These are phyloP conservation scores for Thymelicus sylvestris DNA, from an alignment of 2,888 invertebrate genomes.

Conservation along the genomic window DNA sequence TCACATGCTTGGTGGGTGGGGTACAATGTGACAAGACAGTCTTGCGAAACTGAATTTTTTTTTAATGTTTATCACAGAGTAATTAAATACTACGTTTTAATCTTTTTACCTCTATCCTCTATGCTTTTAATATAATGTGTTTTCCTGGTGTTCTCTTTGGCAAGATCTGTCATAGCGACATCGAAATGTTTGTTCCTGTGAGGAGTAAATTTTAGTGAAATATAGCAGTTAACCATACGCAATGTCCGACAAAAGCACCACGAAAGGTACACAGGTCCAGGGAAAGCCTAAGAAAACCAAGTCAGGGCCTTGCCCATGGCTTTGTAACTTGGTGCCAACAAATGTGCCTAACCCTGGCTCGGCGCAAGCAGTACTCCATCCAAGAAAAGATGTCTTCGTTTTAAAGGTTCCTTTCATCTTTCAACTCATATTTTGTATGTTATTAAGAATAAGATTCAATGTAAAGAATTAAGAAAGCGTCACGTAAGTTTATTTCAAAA, in stretches of 20 bases:
- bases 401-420: slow-evolving; percentile 69
- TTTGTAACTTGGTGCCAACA: slow-evolving; percentile 62
- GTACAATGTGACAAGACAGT: too few relatives aligned
- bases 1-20: too few relatives aligned
- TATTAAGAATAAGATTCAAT: too few relatives aligned
- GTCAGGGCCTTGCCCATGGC: slow-evolving; percentile 57
- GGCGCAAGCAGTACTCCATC: slow-evolving; percentile 79
- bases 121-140: too few relatives aligned
- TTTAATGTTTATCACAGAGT: too few relatives aligned
- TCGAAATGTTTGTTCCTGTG: slow-evolving; percentile 6
- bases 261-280: slow-evolving; percentile 53
- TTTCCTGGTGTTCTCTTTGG: too few relatives aligned
- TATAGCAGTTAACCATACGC: slow-evolving; percentile 12
- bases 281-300: slow-evolving; percentile 44
- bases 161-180: background rate
- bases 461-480: too few relatives aligned
- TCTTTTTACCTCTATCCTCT: too few relatives aligned
- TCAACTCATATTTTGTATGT: too few relatives aligned
- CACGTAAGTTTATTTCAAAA: background rate
- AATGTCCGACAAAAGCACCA: slow-evolving; percentile 44
- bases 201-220: slow-evolving; percentile 26
- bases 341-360: slow-evolving; percentile 63
- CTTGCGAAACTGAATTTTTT: too few relatives aligned
- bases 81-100: too few relatives aligned
- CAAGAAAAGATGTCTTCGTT: slow-evolving; percentile 86